A percentile compares a stretch with the other conserved stretches of the same genome.
phyloP scores from a whole-genome alignment of 2,113 vertebrate species.

The Lepus timidus region DNA sequence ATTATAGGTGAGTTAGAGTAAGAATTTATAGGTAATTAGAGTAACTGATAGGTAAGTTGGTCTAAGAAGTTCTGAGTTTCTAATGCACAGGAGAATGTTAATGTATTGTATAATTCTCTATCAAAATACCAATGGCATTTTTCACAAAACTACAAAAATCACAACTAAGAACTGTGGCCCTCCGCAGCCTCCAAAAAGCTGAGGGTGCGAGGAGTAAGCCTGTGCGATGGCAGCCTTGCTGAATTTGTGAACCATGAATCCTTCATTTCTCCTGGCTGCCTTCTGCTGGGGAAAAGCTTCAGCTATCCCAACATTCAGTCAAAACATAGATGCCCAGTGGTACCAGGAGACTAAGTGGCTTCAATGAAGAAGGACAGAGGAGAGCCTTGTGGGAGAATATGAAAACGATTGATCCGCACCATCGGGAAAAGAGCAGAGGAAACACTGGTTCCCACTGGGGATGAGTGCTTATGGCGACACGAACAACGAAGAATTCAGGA shows the following conservation, averaged over 20 bases:
- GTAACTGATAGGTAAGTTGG: too few relatives aligned
- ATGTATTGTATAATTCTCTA: too few relatives aligned
- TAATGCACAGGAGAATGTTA: too few relatives aligned
- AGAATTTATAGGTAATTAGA: too few relatives aligned
- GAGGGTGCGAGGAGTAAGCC: too few relatives aligned
- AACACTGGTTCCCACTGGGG: slow-evolving; percentile 91
- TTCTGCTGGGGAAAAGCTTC: slow-evolving; percentile 86
- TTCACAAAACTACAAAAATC: too few relatives aligned
- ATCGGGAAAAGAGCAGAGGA: slow-evolving; percentile 95
- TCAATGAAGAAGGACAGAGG: slow-evolving; percentile 94
- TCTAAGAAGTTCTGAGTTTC: too few relatives aligned
- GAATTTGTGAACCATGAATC: slow-evolving; percentile 83
- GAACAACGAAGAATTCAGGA: slow-evolving; percentile 96
- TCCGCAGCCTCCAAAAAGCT: too few relatives aligned
- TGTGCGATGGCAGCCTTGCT: too few relatives aligned
- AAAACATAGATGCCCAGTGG: slow-evolving; percentile 91
- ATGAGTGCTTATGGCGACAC: slow-evolving; percentile 99
- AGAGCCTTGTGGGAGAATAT: slow-evolving; percentile 97
- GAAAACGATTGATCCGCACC: slow-evolving; percentile 95
- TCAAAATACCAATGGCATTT: too few relatives aligned
- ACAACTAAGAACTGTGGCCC: too few relatives aligned
- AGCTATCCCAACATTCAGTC: slow-evolving; percentile 89
- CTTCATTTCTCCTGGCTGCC: slow-evolving; percentile 74
- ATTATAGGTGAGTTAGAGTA: too few relatives aligned
- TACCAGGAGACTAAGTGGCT: slow-evolving; percentile 82